Evolutionary conservation across 2,888 invertebrate species (phyloP).

Genomic region (Galerucella pusilla): DNA sequence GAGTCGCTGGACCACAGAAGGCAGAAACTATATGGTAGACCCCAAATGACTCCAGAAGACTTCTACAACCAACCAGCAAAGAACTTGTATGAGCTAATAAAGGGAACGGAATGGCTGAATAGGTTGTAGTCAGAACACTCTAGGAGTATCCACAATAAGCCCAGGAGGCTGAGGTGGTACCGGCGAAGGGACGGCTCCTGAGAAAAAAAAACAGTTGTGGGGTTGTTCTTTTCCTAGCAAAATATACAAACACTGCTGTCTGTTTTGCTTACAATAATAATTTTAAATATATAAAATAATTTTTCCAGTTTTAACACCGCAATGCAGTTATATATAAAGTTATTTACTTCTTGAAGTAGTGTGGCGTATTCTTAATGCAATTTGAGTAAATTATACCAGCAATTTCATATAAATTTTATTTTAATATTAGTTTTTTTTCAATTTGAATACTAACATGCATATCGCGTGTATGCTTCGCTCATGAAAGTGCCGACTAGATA

Average conservation of each 20-base stretch:
- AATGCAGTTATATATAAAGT: background rate
- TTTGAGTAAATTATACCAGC: constrained; percentile 7
- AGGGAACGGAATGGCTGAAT: too few relatives aligned
- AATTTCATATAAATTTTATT: constrained; percentile 10
- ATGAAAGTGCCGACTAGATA: constrained; percentile 10
- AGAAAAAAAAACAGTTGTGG: too few relatives aligned
- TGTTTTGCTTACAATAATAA: background rate
- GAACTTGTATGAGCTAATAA: too few relatives aligned
- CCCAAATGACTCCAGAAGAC: too few relatives aligned
- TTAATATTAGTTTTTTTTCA: constrained; percentile 1
- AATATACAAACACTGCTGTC: too few relatives aligned
- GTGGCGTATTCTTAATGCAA: background rate
- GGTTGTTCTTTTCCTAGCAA: background rate
- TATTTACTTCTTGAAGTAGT: background rate
- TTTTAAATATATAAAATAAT: background rate
- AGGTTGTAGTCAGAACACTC: too few relatives aligned
- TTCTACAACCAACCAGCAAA: too few relatives aligned
- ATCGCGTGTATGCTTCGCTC: constrained; percentile 10
- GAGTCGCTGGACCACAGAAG: too few relatives aligned
- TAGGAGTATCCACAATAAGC: too few relatives aligned
- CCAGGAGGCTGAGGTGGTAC: too few relatives aligned
- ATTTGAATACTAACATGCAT: constrained; percentile 13
- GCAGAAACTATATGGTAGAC: too few relatives aligned
- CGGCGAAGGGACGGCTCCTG: too few relatives aligned
- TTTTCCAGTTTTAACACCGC: background rate